Evolutionary conservation across 1,140 invertebrate genomes (phyloP), one percentile per base, ranked within the genome.

Genomic region (Asbolus verrucosus): DNA sequence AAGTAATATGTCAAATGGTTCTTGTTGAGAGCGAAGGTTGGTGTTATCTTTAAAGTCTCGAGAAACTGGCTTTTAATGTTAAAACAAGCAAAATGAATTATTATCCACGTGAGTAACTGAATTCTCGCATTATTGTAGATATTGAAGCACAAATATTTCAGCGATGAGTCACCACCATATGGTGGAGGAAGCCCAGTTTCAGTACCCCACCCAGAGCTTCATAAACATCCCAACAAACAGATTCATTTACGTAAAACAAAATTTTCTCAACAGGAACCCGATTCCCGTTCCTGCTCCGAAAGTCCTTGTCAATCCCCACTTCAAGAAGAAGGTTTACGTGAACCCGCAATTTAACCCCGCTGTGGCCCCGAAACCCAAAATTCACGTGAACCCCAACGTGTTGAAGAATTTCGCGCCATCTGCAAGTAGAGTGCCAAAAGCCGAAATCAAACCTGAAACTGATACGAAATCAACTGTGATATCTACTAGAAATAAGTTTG

Each of bases 291-390:
- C 16, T 43, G 36, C 59, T 33, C 39, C 70, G 8, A 77, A 74
- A 73, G 77, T 81, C 5, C 68, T 78, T 41, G 71, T 80, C 1
- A 80, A 80, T 65, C 78, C 78, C 13, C 77, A 79, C 59, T 79
- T 80, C 65, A 74, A 73, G 16, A 70, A 70, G 19, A 78, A 73
- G 43, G 78, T 79, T 8, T 76, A 76, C 63, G 68, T 81, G 9
- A 81, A 80, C 74, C n/a, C n/a, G n/a, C n/a, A n/a, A n/a, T n/a
- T n/a, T n/a, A n/a, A n/a, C n/a, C 79, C 77, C 8, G 41, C 65
- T 3, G 8, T 38, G 16, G 39, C 27, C 14, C 33, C 67, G 6
- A 59, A 69, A 39, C 38, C 38, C 38, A 70, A 73, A 60, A 76
- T 73, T 11, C 73, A 72, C 61, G 46, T 76, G 2, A 77, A 77